Evolutionary conservation across 2,888 invertebrate genomes (phyloP).

Genomic region (Elegia similella): DNA sequence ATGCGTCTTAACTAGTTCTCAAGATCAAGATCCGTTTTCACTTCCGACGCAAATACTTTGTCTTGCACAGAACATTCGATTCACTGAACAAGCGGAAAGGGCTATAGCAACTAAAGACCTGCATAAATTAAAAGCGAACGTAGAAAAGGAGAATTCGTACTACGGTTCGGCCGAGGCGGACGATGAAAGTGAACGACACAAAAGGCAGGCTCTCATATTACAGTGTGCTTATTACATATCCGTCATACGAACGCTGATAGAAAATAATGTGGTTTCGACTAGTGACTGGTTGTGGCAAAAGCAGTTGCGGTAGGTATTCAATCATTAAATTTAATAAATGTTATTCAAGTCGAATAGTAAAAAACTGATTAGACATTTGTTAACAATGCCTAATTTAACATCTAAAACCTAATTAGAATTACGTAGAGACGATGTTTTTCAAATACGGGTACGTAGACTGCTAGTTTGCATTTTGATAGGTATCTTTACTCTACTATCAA

Average conservation of each 20-base stretch:
- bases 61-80: conserved; percentile 91
- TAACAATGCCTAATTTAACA: too few relatives aligned
- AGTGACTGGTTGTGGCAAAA: conserved; percentile 97
- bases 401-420: too few relatives aligned
- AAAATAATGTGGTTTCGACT: conserved; percentile 83
- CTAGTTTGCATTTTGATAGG: too few relatives aligned
- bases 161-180: conserved; percentile 78
- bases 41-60: conserved; percentile 90
- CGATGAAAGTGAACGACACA: conserved; percentile 86
- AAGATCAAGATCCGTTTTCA: conserved; percentile 73
- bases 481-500: too few relatives aligned
- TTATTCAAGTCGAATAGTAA: too few relatives aligned
- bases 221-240: conserved; percentile 96
- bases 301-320: conserved; percentile 86
- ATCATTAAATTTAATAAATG: too few relatives aligned
- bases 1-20: conserved; percentile 72
- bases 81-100: conserved; percentile 91
- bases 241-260: conserved; percentile 89
- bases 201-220: conserved; percentile 94
- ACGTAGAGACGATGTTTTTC: too few relatives aligned
- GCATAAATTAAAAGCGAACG: conserved; percentile 69
- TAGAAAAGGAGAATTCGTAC: conserved; percentile 75
- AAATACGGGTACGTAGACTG: too few relatives aligned
- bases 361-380: too few relatives aligned
- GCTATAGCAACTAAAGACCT: conserved; percentile 87